These are phyloP conservation scores for Colletes latitarsis DNA, from an alignment of 1,140 invertebrate species.

Conservation along the genomic window DNA sequence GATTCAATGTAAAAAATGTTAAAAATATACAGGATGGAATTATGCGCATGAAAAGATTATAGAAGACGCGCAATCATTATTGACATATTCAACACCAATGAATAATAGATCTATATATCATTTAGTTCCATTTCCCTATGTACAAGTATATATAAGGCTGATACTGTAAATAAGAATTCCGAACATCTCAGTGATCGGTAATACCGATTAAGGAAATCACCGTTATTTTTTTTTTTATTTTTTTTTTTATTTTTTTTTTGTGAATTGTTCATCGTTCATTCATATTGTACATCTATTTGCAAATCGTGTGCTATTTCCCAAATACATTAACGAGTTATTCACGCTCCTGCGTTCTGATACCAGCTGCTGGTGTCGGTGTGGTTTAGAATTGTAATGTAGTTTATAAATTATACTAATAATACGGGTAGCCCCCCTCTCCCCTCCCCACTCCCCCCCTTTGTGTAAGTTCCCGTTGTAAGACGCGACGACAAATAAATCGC, in stretches of 20 bases:
- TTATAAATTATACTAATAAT: slow-evolving; percentile 44
- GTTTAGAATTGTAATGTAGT: slow-evolving; percentile 32
- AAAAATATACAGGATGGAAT: slow-evolving; percentile 20
- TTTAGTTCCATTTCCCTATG: slow-evolving; percentile 43
- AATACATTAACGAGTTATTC: slow-evolving; percentile 35
- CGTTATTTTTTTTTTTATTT: slow-evolving; percentile 19
- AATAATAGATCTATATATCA: slow-evolving; percentile 48
- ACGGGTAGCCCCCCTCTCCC: neutral
- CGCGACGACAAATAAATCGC: neutral
- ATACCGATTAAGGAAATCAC: slow-evolving; percentile 6
- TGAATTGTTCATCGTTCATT: slow-evolving; percentile 30
- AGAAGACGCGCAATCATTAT: slow-evolving; percentile 13
- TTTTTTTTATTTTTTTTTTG: slow-evolving; percentile 28
- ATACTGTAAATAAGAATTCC: slow-evolving; percentile 55
- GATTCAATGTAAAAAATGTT: slow-evolving; percentile 13
- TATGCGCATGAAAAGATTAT: slow-evolving; percentile 4
- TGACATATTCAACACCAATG: slow-evolving; percentile 35
- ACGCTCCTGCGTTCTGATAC: slow-evolving; percentile 28
- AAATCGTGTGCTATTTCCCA: slow-evolving; percentile 29
- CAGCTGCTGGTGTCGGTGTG: slow-evolving; percentile 2
- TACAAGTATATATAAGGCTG: slow-evolving; percentile 60
- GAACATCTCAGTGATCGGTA: slow-evolving; percentile 24
- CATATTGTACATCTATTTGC: slow-evolving; percentile 39
- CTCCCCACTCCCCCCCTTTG: neutral
- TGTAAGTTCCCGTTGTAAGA: slow-evolving; percentile 9